Conservation (phyloP, 1,140 invertebrate species). For the Anadara kagoshimensis region DNA sequence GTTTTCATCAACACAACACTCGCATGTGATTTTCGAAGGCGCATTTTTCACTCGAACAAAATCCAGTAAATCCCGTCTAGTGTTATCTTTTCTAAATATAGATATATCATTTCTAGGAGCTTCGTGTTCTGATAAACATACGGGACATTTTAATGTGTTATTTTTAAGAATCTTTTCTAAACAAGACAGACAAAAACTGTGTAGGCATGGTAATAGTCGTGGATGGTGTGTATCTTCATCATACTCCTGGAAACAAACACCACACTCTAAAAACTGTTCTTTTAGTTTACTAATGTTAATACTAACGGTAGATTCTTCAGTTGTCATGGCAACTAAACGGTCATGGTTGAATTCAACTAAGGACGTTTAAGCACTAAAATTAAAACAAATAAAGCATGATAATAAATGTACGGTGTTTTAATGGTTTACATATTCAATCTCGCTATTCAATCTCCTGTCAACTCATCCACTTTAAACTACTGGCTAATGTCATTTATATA, state of each 20-base stretch:
- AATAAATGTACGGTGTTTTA: too few species aligned
- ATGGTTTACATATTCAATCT: too few species aligned
- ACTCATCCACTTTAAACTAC: too few species aligned
- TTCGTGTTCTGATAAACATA: conserved; percentile 19
- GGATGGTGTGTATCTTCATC: conserved; percentile 23
- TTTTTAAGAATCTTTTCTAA: conserved; percentile 13
- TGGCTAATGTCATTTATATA: too few species aligned
- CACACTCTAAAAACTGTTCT: conserved; percentile 29
- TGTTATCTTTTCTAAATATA: conserved; percentile 27
- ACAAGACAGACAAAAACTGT: conserved; percentile 30
- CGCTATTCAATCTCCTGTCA: too few species aligned
- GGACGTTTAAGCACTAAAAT: too few species aligned
- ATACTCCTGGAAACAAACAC: conserved; percentile 21
- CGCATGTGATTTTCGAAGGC: conserved; percentile 12
- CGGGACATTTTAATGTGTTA: conserved; percentile 13
- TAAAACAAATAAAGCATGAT: too few species aligned
- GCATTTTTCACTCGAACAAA: conserved; percentile 22
- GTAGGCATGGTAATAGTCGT: conserved; percentile 25
- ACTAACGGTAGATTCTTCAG: too few species aligned
- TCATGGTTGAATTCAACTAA: too few species aligned
- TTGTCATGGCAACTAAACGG: too few species aligned
- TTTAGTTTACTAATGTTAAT: background rate
- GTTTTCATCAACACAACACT: conserved; percentile 15
- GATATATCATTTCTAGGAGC: conserved; percentile 11
- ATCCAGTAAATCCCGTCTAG: conserved; percentile 11